Evolutionary conservation across 2,888 invertebrate species (phyloP).

Genomic region (Pherbina coryleti): DNA sequence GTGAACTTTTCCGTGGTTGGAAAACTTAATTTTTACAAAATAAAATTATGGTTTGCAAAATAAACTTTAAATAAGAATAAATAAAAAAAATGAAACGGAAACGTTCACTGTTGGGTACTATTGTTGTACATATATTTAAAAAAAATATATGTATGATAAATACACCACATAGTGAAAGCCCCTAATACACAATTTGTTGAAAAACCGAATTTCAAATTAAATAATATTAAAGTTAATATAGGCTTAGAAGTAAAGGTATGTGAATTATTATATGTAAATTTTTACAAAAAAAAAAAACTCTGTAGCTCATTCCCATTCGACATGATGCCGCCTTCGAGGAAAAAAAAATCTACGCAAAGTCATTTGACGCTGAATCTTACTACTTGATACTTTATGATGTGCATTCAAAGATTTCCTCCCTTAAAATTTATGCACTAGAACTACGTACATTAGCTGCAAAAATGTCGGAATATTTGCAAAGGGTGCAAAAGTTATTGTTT

Average conservation of each 20-base stretch:
- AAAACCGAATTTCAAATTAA: too few species aligned
- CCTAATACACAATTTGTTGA: too few species aligned
- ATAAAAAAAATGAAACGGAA: too few species aligned
- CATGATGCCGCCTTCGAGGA: not conserved
- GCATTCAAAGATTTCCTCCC: not conserved
- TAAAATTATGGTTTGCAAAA: too few species aligned
- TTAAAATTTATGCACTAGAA: constrained; percentile 9
- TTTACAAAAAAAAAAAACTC: not conserved
- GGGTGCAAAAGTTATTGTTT: not conserved
- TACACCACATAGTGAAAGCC: too few species aligned
- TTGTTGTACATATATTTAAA: too few species aligned
- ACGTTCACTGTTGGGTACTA: too few species aligned
- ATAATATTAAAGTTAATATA: too few species aligned
- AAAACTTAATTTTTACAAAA: too few species aligned
- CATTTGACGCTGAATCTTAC: not conserved
- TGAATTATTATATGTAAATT: not conserved
- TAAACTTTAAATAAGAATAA: too few species aligned
- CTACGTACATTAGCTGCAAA: not conserved
- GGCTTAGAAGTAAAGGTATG: not conserved
- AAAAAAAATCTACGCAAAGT: not conserved
- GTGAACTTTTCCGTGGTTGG: too few species aligned
- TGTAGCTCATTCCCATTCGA: not conserved
- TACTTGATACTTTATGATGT: not conserved
- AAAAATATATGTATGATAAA: too few species aligned
- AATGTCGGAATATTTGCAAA: not conserved